Base-by-base conservation (phyloP, 53 echinoderm and acorn worm species). In the Zoroaster sp. region DNA sequence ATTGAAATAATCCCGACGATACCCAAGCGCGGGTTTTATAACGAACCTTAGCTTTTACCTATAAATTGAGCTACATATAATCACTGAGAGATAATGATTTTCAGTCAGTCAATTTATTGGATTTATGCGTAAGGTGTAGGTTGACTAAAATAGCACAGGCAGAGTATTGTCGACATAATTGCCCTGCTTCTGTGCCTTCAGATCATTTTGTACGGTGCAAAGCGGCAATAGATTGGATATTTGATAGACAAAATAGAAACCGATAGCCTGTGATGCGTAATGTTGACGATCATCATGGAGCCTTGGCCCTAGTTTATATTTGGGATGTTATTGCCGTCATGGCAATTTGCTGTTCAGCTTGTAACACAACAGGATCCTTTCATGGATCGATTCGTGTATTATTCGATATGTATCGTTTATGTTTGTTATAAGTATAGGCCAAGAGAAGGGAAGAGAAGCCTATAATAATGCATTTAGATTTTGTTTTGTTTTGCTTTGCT, bases 171-270 rank as follows among this genome's bases (percentile, higher is more conserved):
- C 30, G 34, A 47, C 28, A 31, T 47, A 34, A 76, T 51, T 46
- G 76, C 17, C 35, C 33, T 0, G 34, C 49, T 51, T 76, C 31
- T 13, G 32, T 15, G 14, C 30, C 75, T 42, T 75, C 63, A 23
- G 43, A 75, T 75, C 51, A 76, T 46, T 76, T 76, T 31, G 76
- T 76, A 23, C 76, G 30, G 45, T 28, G 52, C 76, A 46, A 46
- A 76, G 46, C 32, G 45, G 75, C 31, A 51, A 46, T 46, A 76
- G 47, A 76, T 25, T 33, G 49, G 14, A 28, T 74, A 41, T 74
- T 45, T 41, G 74, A 41, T 30, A 49, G 51, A 76, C 13, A 25
- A 30, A 15, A 21, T 47, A 33, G 35, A 17, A 45, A 51, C 46
- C 52, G 47, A 76, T 30, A 51, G 21, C 76, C 14, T 76, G 34